A percentile compares a stretch with the other conserved stretches of the same genome.
phyloP scores from a whole-genome alignment of 2,888 invertebrate genomes.

The Fabriciana adippe region DNA sequence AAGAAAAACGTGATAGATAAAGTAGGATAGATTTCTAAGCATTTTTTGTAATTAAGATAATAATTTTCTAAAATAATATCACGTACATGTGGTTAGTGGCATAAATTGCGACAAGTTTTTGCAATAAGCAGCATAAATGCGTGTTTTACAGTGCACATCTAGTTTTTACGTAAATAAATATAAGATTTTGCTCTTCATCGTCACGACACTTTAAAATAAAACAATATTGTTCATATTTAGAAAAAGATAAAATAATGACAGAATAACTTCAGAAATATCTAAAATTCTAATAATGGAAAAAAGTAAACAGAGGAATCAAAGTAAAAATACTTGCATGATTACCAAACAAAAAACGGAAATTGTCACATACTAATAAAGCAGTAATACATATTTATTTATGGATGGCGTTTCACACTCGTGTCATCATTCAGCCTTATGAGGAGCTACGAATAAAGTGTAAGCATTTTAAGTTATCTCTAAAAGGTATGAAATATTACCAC shows the following conservation, averaged over 20 bases:
- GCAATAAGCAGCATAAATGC: not conserved
- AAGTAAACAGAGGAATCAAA: not conserved
- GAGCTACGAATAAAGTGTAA: not conserved
- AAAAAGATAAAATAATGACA: too few relatives aligned
- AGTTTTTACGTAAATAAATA: not conserved
- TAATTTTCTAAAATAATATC: conserved; percentile 12
- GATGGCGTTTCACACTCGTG: conserved; percentile 11
- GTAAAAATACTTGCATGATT: not conserved
- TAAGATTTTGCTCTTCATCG: too few relatives aligned
- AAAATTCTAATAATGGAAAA: too few relatives aligned
- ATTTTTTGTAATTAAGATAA: not conserved
- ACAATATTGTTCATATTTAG: too few relatives aligned
- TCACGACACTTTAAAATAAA: too few relatives aligned
- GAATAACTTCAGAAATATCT: too few relatives aligned
- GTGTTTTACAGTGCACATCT: not conserved
- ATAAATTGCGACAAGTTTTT: conserved; percentile 1
- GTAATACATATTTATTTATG: conserved; percentile 6
- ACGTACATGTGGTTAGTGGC: conserved; percentile 2
- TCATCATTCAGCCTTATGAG: conserved; percentile 12
- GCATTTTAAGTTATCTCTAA: not conserved
- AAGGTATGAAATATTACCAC: not conserved
- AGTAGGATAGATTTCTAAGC: conserved; percentile 3
- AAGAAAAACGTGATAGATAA: conserved; percentile 10
- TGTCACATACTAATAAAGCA: conserved; percentile 13
- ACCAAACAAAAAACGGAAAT: conserved; percentile 12